phyloP scores from a whole-genome alignment of 2,797 vertebrate genomes.

The Clamator glandarius region DNA sequence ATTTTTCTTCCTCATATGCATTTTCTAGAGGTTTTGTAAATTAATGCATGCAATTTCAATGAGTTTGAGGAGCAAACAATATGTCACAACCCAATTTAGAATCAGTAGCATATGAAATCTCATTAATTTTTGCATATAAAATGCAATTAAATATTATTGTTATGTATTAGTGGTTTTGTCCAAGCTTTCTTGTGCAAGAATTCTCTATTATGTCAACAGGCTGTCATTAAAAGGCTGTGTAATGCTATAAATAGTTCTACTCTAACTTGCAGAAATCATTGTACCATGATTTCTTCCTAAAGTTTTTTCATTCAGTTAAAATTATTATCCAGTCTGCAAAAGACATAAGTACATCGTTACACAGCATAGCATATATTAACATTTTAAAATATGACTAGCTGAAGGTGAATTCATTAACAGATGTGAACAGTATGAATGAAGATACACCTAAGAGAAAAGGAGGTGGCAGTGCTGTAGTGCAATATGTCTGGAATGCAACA shows the following conservation, averaged over 20 bases:
- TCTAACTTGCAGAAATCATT: slow-evolving; percentile 21
- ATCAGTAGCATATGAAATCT: slow-evolving; percentile 5
- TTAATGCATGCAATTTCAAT: slow-evolving; percentile 15
- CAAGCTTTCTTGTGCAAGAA: background rate
- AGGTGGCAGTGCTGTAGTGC: background rate
- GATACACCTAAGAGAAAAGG: background rate
- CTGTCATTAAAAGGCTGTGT: background rate
- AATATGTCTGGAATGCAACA: background rate
- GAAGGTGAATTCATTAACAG: slow-evolving; percentile 17
- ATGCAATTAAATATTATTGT: slow-evolving; percentile 45
- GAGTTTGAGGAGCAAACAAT: slow-evolving; percentile 21
- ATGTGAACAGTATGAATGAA: background rate
- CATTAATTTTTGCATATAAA: slow-evolving; percentile 51
- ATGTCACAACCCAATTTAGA: slow-evolving; percentile 44
- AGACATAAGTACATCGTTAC: background rate
- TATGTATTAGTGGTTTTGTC: slow-evolving; percentile 8
- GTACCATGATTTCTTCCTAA: background rate
- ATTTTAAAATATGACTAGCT: background rate
- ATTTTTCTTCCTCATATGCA: background rate
- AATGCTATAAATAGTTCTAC: slow-evolving; percentile 33
- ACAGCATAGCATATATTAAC: slow-evolving; percentile 10
- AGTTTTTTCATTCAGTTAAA: slow-evolving; percentile 11
- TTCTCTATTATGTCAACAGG: slow-evolving; percentile 15
- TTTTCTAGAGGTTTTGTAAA: slow-evolving; percentile 17
- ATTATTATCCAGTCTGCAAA: background rate